Conservation (phyloP, 1,140 invertebrate genomes). For the Ectropis grisescens region DNA sequence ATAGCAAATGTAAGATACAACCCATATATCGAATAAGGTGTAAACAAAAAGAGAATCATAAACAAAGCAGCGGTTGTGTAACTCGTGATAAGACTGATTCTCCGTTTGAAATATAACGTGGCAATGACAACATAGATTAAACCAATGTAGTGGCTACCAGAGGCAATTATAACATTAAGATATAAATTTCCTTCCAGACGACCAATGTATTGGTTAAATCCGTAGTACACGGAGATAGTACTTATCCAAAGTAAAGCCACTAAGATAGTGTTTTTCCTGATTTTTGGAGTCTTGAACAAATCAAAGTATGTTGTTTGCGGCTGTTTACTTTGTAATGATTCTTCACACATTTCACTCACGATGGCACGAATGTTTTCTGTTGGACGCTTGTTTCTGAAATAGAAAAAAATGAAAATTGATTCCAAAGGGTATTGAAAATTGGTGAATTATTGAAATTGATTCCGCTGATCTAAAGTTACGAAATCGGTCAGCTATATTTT, state of each 20-base stretch:
- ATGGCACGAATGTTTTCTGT: conserved; percentile 65
- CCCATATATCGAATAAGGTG: conserved; percentile 22
- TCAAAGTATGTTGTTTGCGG: conserved; percentile 40
- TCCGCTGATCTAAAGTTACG: too few relatives aligned
- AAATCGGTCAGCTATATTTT: too few relatives aligned
- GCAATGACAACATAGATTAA: conserved; percentile 73
- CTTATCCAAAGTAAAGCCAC: conserved; percentile 78
- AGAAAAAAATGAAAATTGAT: too few relatives aligned
- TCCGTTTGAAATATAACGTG: conserved; percentile 75
- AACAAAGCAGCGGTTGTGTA: conserved; percentile 35
- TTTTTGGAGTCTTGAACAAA: conserved; percentile 79
- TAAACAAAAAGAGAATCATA: conserved; percentile 32
- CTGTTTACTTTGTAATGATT: conserved; percentile 29
- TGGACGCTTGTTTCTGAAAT: conserved; percentile 64
- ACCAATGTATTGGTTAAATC: conserved; percentile 81
- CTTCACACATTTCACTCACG: conserved; percentile 37
- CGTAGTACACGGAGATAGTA: conserved; percentile 79
- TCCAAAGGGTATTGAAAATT: too few relatives aligned
- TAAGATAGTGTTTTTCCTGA: conserved; percentile 79
- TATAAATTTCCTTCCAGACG: conserved; percentile 79
- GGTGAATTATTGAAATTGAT: too few relatives aligned
- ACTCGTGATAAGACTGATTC: conserved; percentile 29
- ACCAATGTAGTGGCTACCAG: conserved; percentile 72
- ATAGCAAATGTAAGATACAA: conserved; percentile 62
- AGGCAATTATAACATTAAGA: conserved; percentile 78